These are phyloP conservation scores for Ovis canadensis DNA, from an alignment of 2,113 vertebrate species.

Conservation along the genomic window DNA sequence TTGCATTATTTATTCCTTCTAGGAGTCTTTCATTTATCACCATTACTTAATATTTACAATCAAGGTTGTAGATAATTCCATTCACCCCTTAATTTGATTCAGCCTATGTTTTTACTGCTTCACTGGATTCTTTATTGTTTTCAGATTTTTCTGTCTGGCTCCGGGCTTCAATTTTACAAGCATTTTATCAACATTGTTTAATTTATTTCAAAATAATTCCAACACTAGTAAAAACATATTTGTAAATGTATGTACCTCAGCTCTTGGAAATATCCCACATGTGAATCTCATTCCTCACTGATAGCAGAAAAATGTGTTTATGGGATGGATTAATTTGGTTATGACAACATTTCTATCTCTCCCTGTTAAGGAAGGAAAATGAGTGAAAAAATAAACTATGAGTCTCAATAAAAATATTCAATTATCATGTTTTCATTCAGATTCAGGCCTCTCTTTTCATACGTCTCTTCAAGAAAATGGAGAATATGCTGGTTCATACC, in stretches of 20 bases:
- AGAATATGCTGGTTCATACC: background rate
- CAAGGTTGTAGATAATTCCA: background rate
- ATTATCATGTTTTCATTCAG: background rate
- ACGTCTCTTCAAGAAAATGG: background rate
- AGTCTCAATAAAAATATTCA: background rate
- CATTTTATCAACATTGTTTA: conserved; percentile 32
- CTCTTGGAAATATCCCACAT: background rate
- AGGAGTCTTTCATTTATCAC: conserved; percentile 43
- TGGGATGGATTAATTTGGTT: background rate
- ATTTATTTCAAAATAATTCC: conserved; percentile 46
- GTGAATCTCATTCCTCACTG: background rate
- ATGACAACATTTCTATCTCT: background rate
- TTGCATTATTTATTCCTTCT: background rate
- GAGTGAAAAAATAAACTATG: background rate
- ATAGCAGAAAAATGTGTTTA: background rate
- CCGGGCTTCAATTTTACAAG: conserved; percentile 20
- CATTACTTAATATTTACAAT: conserved; percentile 40
- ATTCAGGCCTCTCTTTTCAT: background rate
- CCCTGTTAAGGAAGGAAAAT: background rate
- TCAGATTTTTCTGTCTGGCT: conserved; percentile 40
- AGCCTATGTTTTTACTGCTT: background rate
- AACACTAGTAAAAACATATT: conserved; percentile 29
- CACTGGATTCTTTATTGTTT: conserved; percentile 23
- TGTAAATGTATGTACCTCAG: background rate
- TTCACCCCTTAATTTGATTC: conserved; percentile 16